These are phyloP conservation scores for Keiferia lycopersicella DNA, from an alignment of 2,888 invertebrate species.

Conservation along the genomic window DNA sequence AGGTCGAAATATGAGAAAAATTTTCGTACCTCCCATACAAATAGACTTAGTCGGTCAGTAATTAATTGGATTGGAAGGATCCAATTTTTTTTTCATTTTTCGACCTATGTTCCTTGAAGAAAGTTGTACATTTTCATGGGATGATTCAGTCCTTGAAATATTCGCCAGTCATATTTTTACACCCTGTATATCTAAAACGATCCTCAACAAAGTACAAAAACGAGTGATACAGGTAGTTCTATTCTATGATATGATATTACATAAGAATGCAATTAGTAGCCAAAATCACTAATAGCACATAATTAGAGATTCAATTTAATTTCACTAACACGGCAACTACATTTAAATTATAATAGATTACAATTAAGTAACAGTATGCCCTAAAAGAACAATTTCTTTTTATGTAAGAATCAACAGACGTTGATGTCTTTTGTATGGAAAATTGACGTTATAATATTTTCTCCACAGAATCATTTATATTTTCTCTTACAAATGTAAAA, in stretches of 20 bases:
- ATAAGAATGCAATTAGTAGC: background rate
- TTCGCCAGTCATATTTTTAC: too few species aligned
- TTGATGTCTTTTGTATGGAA: conserved; percentile 17
- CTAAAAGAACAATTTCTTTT: background rate
- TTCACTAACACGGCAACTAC: background rate
- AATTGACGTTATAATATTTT: background rate
- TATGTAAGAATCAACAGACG: background rate
- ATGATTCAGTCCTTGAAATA: too few species aligned
- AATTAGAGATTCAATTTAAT: background rate
- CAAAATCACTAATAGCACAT: background rate
- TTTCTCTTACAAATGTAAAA: background rate
- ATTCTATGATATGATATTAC: too few species aligned
- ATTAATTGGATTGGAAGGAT: too few species aligned
- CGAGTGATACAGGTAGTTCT: background rate
- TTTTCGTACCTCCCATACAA: too few species aligned
- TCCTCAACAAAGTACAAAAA: background rate
- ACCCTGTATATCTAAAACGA: too few species aligned
- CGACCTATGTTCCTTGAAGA: too few species aligned
- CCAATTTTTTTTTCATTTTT: too few species aligned
- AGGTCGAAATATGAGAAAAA: too few species aligned
- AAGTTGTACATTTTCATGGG: too few species aligned
- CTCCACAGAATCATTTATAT: background rate
- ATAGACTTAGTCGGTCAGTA: too few species aligned
- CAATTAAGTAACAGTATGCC: background rate
- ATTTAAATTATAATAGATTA: background rate